Evolutionary conservation across 2,888 invertebrate genomes (phyloP).

Genomic region (Brachyopa scutellaris): DNA sequence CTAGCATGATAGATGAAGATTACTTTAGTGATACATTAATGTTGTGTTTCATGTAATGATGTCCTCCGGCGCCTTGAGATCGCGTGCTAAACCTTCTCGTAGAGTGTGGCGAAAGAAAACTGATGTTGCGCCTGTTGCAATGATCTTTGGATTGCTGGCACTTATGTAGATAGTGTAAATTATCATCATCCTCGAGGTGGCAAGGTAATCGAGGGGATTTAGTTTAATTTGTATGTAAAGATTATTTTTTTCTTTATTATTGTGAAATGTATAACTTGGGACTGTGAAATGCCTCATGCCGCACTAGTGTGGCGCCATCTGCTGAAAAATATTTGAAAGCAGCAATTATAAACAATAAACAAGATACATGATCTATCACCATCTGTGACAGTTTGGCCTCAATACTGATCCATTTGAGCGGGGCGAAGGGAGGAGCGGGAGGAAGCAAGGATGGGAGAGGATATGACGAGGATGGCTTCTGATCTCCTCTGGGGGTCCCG

Average conservation of each 20-base stretch:
- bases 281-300: not conserved
- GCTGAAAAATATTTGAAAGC: not conserved
- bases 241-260: not conserved
- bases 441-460: no score
- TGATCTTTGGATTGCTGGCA: conserved; percentile 35
- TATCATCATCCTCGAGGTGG: conserved; percentile 41
- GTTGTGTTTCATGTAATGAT: conserved; percentile 66
- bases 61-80: conserved; percentile 60
- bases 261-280: no score
- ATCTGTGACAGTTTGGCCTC: no score
- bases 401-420: no score
- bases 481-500: no score
- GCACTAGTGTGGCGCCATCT: not conserved
- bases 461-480: no score
- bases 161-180: conserved; percentile 36
- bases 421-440: no score
- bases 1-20: conserved; percentile 64
- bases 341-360: no score
- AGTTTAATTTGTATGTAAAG: not conserved
- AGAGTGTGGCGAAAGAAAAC: conserved; percentile 51
- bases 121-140: conserved; percentile 53
- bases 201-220: conserved; percentile 61
- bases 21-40: conserved; percentile 67
- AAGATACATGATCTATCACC: no score
- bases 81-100: conserved; percentile 42